Evolutionary conservation across 64 coral and sea anemone species (phyloP), one percentile per base, ranked within the genome.

Genomic region (Dendronephthya gigantea): DNA sequence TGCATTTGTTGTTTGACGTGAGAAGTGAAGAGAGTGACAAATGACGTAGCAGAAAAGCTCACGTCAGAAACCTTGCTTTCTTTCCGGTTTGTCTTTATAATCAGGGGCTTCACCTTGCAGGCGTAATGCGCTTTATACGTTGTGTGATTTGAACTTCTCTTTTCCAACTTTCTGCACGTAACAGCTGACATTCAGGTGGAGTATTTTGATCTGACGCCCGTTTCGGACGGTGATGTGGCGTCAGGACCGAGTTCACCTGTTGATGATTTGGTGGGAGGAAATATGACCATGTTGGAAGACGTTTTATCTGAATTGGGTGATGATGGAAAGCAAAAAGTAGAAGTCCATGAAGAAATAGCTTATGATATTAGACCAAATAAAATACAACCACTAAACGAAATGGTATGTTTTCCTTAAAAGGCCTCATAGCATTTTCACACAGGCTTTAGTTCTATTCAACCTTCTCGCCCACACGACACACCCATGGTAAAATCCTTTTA

Each of bases 221-320:
- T 23, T 62, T 7, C 55, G 25, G 55, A 62, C 7, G 55, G 8
- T 9, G 55, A 62, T 7, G 7, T 27, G 25, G 19, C 25, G 25
- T 62, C 92, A 83, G 83, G 82, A 41, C 48, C 75, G 86, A 88
- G 49, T 59, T 82, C 25, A 91, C 92, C 40, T n/a, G 55, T 23
- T 4, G 55, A 96, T 81, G 94, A 96, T 62, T 62, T 96, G 86
- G 93, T 91, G 40, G 94, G 94, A 23, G 91, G 94, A 1, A 97
- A 93, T 65, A 50, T 97, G 0, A 91, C 90, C 58, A 88, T 89
- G 83, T 66, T 97, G n/a, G 62, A 83, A 23, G 85, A 84, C 35
- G 86, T 88, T 51, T 90, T 96, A 2, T 85, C 75, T 38, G 91
- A 89, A 1, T 84, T 96, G 40, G 58, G 88, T 55, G 88, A 83